Evolutionary conservation across 2,113 vertebrate species (phyloP).

Genomic region (Willisornis vidua): DNA sequence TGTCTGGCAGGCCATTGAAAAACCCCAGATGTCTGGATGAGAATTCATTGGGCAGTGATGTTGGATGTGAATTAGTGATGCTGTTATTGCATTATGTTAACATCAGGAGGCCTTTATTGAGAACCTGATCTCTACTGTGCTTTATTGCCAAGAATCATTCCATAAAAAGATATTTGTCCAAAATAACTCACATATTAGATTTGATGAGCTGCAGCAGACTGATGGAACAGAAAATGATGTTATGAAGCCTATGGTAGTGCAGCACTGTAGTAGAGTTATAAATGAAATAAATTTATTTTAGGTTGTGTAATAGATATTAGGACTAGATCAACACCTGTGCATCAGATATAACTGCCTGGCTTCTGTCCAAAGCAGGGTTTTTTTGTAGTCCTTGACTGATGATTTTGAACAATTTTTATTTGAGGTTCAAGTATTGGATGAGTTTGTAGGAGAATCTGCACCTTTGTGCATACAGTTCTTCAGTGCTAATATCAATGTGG

Average conservation of each 20-base stretch:
- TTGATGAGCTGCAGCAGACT: background rate
- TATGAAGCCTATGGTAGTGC: background rate
- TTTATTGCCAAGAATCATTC: background rate
- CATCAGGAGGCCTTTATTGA: background rate
- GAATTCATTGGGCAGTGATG: background rate
- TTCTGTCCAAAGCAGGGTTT: background rate
- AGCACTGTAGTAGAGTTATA: background rate
- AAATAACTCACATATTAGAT: background rate
- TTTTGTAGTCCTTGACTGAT: background rate
- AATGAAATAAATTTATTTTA: background rate
- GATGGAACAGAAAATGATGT: background rate
- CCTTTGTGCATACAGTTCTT: background rate
- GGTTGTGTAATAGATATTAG: background rate
- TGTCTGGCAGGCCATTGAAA: background rate
- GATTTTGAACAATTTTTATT: background rate
- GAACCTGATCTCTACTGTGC: background rate
- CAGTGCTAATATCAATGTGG: background rate
- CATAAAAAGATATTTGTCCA: background rate
- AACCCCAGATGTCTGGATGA: background rate
- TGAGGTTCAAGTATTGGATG: background rate
- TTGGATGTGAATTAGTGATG: background rate
- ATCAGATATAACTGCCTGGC: background rate
- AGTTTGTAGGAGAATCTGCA: background rate
- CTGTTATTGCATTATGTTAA: background rate
- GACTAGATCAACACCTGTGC: background rate